Evolutionary conservation across 2,888 invertebrate genomes (phyloP), one percentile per base, ranked within the genome.

Genomic region (Dromius quadrimaculatus): DNA sequence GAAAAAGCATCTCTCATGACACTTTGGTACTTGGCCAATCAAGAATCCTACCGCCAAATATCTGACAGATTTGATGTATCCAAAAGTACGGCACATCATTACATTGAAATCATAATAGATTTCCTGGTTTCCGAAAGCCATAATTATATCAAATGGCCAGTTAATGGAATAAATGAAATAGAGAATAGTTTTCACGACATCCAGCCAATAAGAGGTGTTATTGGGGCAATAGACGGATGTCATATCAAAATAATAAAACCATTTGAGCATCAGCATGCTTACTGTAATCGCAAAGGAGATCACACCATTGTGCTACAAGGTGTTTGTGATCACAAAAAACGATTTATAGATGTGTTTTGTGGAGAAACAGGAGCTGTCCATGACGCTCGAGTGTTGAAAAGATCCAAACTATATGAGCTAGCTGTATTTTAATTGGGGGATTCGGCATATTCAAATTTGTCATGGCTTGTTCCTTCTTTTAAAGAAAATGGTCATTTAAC

Each of bases 341-440:
- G 65, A 8, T 76, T 76, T 59, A 73, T 74, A 5, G 75, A 76
- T 61, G 68, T 78, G 2, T 75, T 71, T 57, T 76, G 75, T 36
- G 77, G 77, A 13, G 75, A 77, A 38, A 74, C 77, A 9, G 76
- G 74, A 6, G 72, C 76, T 1, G 72, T 77, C 6, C 74, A 78
- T 45, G 76, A 77, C 50, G 73, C 72, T 9, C 64, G 74, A 62
- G 72, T 77, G 20, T 65, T 76, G 8, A 65, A 62, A 11, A 74
- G 72, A 62, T 77, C 76, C 0, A 23, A 32, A 1, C 68, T 76
- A 1, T 73, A 71, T 68, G 17, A 62, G n/a, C 13, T 23, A 43
- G 34, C 11, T 57, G 47, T 13, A 13, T 23, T 20, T 22, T 62
- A 9, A 62, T 6, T 36, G 11, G 71, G 71, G 43, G 71, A 71